Evolutionary conservation across 2,888 invertebrate species (phyloP).

Genomic region (Agrochola lychnidis): DNA sequence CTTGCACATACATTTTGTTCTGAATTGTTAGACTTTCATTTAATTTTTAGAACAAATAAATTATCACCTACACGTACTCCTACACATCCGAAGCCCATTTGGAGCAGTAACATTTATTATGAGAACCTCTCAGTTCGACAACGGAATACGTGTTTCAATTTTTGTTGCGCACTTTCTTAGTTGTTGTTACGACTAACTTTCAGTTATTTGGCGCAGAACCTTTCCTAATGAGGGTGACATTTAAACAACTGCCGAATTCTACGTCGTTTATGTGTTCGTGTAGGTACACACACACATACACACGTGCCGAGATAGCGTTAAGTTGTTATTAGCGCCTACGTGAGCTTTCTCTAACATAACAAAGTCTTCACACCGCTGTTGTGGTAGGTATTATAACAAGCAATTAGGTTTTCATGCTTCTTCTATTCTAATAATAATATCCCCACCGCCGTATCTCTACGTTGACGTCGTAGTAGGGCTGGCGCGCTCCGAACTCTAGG

Average conservation of each 20-base stretch:
- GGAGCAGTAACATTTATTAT: slow-evolving; percentile 8
- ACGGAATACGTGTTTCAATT: slow-evolving; percentile 37
- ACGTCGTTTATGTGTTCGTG: slow-evolving; percentile 55
- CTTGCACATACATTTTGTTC: background rate
- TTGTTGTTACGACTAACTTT: slow-evolving; percentile 39
- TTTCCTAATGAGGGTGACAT: slow-evolving; percentile 80
- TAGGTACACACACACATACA: slow-evolving; percentile 39
- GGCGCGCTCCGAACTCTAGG: no score
- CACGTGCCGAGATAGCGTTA: slow-evolving; percentile 63
- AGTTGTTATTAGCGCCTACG: slow-evolving; percentile 73
- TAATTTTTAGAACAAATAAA: slow-evolving; percentile 2
- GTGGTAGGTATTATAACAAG: slow-evolving; percentile 24
- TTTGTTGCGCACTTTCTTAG: slow-evolving; percentile 48
- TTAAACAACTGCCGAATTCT: slow-evolving; percentile 74
- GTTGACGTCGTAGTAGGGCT: no score
- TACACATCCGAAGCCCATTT: background rate
- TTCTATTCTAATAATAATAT: background rate
- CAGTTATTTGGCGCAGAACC: slow-evolving; percentile 58
- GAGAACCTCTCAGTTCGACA: slow-evolving; percentile 8
- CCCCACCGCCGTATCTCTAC: no score
- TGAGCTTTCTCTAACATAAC: slow-evolving; percentile 60
- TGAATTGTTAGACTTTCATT: background rate
- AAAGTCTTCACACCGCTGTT: slow-evolving; percentile 41
- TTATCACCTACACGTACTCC: no score
- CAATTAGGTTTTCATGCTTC: background rate